Conservation (phyloP, 2,888 invertebrate genomes). For the Cyrtodaria siliqua region DNA sequence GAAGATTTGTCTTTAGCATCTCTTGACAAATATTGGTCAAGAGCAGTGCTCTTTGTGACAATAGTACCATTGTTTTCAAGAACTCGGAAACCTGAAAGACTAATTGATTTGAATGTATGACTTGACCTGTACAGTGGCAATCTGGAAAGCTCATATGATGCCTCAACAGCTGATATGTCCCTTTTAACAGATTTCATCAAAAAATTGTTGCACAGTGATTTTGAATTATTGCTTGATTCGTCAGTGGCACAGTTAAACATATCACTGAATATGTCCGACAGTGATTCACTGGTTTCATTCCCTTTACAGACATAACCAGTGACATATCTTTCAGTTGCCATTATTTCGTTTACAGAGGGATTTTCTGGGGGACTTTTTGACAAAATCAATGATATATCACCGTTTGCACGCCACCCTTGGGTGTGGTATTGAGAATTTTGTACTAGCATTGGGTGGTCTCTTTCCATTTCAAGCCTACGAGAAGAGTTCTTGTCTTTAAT, state of each 20-base stretch:
- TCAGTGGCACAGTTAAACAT: constrained; percentile 28
- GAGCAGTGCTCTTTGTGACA: too few relatives aligned
- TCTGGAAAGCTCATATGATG: constrained; percentile 45
- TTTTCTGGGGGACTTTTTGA: constrained; percentile 67
- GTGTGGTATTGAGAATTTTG: constrained; percentile 66
- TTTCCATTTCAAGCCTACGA: constrained; percentile 61
- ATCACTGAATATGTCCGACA: constrained; percentile 55
- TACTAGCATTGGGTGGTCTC: constrained; percentile 67
- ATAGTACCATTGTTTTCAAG: constrained; percentile 48
- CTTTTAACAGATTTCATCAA: constrained; percentile 63
- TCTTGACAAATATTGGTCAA: constrained; percentile 54
- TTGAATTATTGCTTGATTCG: constrained; percentile 20
- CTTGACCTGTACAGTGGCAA: constrained; percentile 55
- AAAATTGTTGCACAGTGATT: constrained; percentile 55
- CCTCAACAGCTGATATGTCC: constrained; percentile 64
- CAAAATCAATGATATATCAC: constrained; percentile 68
- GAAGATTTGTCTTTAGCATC: constrained; percentile 38
- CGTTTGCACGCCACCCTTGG: constrained; percentile 69
- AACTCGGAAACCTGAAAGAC: constrained; percentile 57
- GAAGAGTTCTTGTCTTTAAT: constrained; percentile 64
- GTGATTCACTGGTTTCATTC: constrained; percentile 48
- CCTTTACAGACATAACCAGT: constrained; percentile 54
- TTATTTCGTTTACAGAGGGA: constrained; percentile 54
- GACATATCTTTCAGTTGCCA: constrained; percentile 43
- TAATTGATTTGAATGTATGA: constrained; percentile 58